Percentiles rank a stretch among this genome's conserved stretches.
These are phyloP conservation scores for Eptesicus fuscus DNA, from an alignment of 2,113 vertebrate genomes.

Conservation along the genomic window DNA sequence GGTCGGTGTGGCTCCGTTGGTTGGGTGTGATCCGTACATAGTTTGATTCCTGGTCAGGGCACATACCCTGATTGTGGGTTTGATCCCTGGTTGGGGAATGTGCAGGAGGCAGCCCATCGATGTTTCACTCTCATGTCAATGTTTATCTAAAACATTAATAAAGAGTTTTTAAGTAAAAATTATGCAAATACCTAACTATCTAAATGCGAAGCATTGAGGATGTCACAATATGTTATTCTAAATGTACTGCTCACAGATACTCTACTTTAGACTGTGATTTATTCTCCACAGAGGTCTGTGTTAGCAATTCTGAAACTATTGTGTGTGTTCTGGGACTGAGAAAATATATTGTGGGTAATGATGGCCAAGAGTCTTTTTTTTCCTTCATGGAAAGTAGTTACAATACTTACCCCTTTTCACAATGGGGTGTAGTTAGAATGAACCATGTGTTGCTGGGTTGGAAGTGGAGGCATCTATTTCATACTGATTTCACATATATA, in stretches of 20 bases:
- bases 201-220: neutral
- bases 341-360: neutral
- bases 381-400: neutral
- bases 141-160: too few relatives aligned
- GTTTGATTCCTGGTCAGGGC: too few relatives aligned
- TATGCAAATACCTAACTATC: neutral
- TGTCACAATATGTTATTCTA: neutral
- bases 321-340: neutral
- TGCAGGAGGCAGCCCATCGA: too few relatives aligned
- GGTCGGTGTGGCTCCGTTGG: too few relatives aligned
- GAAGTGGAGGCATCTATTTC: neutral
- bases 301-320: neutral
- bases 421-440: neutral
- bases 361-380: neutral
- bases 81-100: too few relatives aligned
- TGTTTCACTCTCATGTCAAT: too few relatives aligned
- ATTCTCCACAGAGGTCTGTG: neutral
- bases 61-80: too few relatives aligned
- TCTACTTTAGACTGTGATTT: neutral
- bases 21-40: too few relatives aligned
- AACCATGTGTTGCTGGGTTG: neutral
- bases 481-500: neutral
- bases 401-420: neutral
- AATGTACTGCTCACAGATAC: neutral
- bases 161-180: neutral